phyloP scores from a whole-genome alignment of 2,797 vertebrate genomes.

The Sylvilagus floridanus region DNA sequence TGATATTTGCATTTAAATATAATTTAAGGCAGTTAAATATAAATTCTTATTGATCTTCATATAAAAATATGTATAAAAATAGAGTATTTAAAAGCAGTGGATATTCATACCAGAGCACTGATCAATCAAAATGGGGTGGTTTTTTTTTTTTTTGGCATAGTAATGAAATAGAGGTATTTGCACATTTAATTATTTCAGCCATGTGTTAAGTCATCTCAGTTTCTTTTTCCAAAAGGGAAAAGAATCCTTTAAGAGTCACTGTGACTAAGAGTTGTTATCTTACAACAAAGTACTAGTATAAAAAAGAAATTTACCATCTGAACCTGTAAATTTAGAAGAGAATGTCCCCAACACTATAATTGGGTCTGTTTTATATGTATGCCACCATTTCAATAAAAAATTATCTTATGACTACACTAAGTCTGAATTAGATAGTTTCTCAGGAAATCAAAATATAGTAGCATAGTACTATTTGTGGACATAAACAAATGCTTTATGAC shows the following conservation, averaged over 20 bases:
- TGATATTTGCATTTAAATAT: slow-evolving; percentile 74
- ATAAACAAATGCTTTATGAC: background rate
- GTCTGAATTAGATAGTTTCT: slow-evolving; percentile 48
- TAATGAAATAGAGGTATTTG: slow-evolving; percentile 85
- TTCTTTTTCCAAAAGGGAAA: background rate
- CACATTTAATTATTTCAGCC: slow-evolving; percentile 76
- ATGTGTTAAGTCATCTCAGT: slow-evolving; percentile 55
- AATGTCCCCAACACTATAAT: slow-evolving; percentile 63
- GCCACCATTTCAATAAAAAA: slow-evolving; percentile 52
- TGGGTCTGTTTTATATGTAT: slow-evolving; percentile 1
- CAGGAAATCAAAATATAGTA: slow-evolving; percentile 58
- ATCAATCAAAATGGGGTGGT: slow-evolving; percentile 72
- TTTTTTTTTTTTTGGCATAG: slow-evolving; percentile 61
- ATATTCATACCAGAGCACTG: slow-evolving; percentile 68
- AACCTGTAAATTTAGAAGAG: slow-evolving; percentile 75
- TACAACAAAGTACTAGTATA: slow-evolving; percentile 63
- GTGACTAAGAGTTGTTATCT: background rate
- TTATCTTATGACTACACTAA: slow-evolving; percentile 42
- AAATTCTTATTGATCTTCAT: slow-evolving; percentile 81
- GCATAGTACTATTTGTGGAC: background rate
- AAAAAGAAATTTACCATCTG: slow-evolving; percentile 72
- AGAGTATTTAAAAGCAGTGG: slow-evolving; percentile 77
- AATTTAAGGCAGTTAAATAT: slow-evolving; percentile 81
- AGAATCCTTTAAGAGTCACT: slow-evolving; percentile 68
- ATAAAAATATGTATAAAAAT: slow-evolving; percentile 86